A percentile compares a stretch with the other conserved stretches of the same genome.
These are phyloP conservation scores for Diorhabda carinulata DNA, from an alignment of 1,140 invertebrate genomes.

Conservation along the genomic window DNA sequence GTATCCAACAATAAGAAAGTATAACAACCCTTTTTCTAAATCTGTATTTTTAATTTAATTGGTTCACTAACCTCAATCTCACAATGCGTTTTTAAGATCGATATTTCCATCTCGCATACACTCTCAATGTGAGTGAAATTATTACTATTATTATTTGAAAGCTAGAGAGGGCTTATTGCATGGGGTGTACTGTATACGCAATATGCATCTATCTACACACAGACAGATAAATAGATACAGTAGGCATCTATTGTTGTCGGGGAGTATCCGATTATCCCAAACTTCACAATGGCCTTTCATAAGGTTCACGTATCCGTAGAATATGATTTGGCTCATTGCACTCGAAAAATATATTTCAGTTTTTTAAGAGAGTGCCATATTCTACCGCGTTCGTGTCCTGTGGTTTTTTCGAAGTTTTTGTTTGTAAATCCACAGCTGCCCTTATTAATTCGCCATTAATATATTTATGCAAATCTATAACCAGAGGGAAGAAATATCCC, in stretches of 20 bases:
- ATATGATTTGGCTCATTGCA: conserved; percentile 48
- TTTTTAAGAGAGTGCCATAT: conserved; percentile 35
- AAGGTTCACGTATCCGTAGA: conserved; percentile 41
- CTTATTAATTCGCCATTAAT: conserved; percentile 30
- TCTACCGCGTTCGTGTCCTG: conserved; percentile 31
- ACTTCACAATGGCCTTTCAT: conserved; percentile 38
- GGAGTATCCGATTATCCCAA: conserved; percentile 40
- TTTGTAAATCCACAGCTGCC: conserved; percentile 27
- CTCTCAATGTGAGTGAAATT: conserved; percentile 12
- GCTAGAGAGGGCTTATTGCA: conserved; percentile 12
- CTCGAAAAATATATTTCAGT: conserved; percentile 43
- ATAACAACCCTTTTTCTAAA: too few species aligned
- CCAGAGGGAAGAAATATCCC: too few species aligned
- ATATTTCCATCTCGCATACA: background rate
- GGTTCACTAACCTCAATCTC: background rate
- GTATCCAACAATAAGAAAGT: too few species aligned
- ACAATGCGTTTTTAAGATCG: background rate
- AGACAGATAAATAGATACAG: conserved; percentile 29
- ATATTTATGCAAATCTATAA: conserved; percentile 20
- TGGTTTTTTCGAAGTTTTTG: conserved; percentile 30
- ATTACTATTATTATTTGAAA: conserved; percentile 17
- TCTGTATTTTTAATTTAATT: background rate
- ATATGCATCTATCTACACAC: conserved; percentile 21
- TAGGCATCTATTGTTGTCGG: conserved; percentile 35
- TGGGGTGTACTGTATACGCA: conserved; percentile 9